Percentiles rank a stretch among this genome's conserved stretches.
phyloP scores from a whole-genome alignment of 2,113 vertebrate species.

The Scomber japonicus region DNA sequence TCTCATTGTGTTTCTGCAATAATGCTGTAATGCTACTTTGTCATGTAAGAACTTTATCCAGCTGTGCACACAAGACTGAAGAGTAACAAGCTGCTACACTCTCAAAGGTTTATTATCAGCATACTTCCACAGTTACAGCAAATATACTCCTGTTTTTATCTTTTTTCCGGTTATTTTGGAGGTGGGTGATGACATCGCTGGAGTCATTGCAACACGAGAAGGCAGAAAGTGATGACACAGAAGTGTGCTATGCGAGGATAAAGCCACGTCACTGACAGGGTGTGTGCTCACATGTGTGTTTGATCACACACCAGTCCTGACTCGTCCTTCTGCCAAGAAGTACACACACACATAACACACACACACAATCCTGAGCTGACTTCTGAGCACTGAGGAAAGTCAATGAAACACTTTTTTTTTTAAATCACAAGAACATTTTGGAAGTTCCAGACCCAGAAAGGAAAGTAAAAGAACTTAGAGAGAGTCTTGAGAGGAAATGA shows the following conservation, averaged over 20 bases:
- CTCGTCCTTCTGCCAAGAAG: conserved; percentile 29
- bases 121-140: background rate
- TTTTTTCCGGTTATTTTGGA: background rate
- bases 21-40: background rate
- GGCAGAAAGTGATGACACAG: conserved; percentile 40
- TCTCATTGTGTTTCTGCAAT: too few relatives aligned
- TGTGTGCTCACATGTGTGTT: conserved; percentile 11
- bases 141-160: background rate
- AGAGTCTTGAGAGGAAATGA: background rate
- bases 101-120: background rate
- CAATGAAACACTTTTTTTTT: background rate
- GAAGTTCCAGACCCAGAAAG: background rate
- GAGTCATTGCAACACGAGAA: conserved; percentile 10
- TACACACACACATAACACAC: too few relatives aligned
- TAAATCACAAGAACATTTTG: background rate
- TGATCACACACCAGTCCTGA: conserved; percentile 29
- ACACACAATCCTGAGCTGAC: background rate
- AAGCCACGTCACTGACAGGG: conserved; percentile 36
- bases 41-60: background rate
- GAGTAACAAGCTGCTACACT: background rate
- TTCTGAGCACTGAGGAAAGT: background rate
- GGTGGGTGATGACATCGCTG: conserved; percentile 3
- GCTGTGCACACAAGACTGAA: background rate
- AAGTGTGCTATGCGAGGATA: background rate
- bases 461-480: background rate